Evolutionary conservation across 2,797 vertebrate genomes (phyloP), one percentile per base, ranked within the genome.

Genomic region (Perodicticus potto): DNA sequence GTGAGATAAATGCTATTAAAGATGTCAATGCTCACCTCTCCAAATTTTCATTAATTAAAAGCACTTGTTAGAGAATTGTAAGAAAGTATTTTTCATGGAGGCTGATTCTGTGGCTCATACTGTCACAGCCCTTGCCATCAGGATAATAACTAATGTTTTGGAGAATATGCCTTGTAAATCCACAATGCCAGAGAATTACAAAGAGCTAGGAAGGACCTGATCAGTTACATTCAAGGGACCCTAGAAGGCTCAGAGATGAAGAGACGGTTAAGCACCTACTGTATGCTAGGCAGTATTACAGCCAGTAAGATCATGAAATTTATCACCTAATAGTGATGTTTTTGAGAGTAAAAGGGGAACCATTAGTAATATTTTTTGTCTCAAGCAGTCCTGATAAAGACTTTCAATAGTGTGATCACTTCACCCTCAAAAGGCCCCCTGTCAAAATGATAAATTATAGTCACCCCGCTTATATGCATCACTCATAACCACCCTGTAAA

Each of bases 1-100:
- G 34, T 67, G 74, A 87, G 93, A 72, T 86, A 53, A 90, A 45
- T 23, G 12, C 67, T 85, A 34, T 70, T 84, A 67, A 82, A 59
- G 69, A 83, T 7, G n/a, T 76, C 49, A 74, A 40, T 45, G 67
- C 67, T 27, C 45, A 81, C 29, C 57, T 85, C 83, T 90, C 63
- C 40, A 73, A 77, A 86, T 40, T 40, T 13, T 37, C 11, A 67
- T 23, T 67, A 63, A 49, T 83, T 78, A 86, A 93, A 95, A 61
- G 25, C 53, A 65, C 43, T 40, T 69, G 43, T 14, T 74, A 55
- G 76, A 61, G 23, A 86, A 23, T n/a, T 86, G 19, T 63, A 86
- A 87, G 27, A 89, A 87, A 34, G 20, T 29, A 32, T 61, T 67
- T 45, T 69, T 84, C 67, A 86, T 25, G 82, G 53, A 90, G 61